A percentile compares a stretch with the other conserved stretches of the same genome.
phyloP scores from a whole-genome alignment of 2,113 vertebrate species.

The Opisthocomus hoazin region DNA sequence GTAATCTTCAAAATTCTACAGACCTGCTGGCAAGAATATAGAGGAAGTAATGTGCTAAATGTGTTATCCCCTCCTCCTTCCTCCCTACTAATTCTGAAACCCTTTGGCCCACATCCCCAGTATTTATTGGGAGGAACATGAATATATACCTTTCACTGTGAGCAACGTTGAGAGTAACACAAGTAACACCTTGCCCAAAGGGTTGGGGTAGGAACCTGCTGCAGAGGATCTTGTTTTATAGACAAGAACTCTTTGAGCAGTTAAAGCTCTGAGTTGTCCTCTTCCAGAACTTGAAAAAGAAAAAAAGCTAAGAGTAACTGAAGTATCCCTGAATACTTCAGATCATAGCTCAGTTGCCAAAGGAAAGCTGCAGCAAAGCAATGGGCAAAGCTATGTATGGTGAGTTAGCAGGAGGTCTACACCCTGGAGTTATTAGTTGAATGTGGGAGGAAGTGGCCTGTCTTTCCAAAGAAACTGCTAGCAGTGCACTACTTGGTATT shows the following conservation, averaged over 20 bases:
- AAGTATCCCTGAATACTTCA: background rate
- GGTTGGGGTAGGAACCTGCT: background rate
- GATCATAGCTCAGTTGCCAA: background rate
- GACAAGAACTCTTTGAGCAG: background rate
- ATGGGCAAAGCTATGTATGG: background rate
- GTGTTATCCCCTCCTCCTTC: background rate
- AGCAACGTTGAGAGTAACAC: background rate
- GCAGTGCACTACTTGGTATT: background rate
- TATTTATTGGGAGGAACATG: background rate
- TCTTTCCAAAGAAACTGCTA: background rate
- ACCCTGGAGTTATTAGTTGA: background rate
- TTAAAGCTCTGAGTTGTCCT: background rate
- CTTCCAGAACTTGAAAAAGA: background rate
- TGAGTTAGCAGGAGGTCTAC: background rate
- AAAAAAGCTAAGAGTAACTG: background rate
- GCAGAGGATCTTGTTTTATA: background rate
- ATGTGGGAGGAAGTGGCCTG: background rate
- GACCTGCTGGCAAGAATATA: background rate
- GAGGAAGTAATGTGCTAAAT: background rate
- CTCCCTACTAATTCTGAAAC: background rate
- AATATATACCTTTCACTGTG: background rate
- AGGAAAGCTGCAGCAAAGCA: background rate
- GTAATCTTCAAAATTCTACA: background rate
- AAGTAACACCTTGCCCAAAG: background rate
- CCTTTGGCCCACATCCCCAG: background rate